These are phyloP conservation scores for Syngnathus rostellatus DNA, from an alignment of 2,797 vertebrate species.

Conservation along the genomic window DNA sequence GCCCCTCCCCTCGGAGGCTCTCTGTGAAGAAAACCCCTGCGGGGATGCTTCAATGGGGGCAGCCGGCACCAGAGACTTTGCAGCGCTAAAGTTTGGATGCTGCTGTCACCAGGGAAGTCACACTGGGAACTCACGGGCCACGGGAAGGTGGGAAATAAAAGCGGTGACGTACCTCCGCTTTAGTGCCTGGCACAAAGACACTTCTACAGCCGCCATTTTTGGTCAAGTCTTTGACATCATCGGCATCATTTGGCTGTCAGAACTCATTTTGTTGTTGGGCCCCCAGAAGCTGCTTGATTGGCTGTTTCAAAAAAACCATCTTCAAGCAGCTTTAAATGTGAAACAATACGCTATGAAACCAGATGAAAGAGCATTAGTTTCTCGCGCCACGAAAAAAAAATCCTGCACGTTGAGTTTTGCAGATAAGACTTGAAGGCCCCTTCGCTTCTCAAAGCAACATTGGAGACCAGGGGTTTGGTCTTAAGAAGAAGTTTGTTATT, in stretches of 20 bases:
- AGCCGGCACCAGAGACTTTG: conserved; percentile 52
- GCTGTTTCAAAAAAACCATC: conserved; percentile 37
- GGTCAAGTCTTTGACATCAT: conserved; percentile 12
- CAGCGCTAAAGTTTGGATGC: conserved; percentile 75
- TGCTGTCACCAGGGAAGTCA: conserved; percentile 75
- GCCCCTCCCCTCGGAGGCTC: conserved; percentile 31
- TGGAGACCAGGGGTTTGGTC: conserved; percentile 60
- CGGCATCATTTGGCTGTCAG: conserved; percentile 20
- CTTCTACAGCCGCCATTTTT: conserved; percentile 5
- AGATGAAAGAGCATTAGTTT: conserved; percentile 58
- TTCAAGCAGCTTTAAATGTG: conserved; percentile 44
- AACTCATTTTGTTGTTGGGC: conserved; percentile 21
- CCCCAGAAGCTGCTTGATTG: conserved; percentile 6
- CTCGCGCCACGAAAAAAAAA: conserved; percentile 43
- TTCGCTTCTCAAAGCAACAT: conserved; percentile 54
- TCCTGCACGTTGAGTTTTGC: conserved; percentile 56
- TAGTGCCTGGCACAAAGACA: conserved; percentile 40
- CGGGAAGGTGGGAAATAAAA: conserved; percentile 62
- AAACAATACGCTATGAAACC: conserved; percentile 52
- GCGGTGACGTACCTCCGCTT: conserved; percentile 52
- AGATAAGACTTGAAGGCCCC: conserved; percentile 60
- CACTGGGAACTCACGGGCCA: conserved; percentile 66
- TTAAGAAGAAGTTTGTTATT: conserved; percentile 74
- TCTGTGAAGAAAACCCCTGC: conserved; percentile 66
- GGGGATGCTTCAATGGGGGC: conserved; percentile 77